Base-by-base conservation (phyloP, 2,113 vertebrate species). In the Sphaerodactylus townsendi region DNA sequence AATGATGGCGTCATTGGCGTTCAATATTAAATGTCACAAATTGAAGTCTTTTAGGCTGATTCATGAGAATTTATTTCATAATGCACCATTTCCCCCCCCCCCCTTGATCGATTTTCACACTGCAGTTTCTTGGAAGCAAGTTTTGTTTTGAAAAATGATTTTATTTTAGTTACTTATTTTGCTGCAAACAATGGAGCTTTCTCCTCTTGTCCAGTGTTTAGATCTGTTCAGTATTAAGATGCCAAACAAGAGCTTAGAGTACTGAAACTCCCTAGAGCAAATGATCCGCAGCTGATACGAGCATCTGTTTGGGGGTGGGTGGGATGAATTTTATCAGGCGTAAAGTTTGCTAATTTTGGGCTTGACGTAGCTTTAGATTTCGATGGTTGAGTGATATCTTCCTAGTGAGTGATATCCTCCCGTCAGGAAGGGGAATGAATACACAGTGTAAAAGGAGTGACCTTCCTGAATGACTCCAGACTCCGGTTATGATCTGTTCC, bases 401-500 rank as follows among this genome's bases (percentile, higher is more conserved):
- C 77, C 56, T n/a, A n/a, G n/a, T 89, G 90, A 89, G 77, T 19
- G 88, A n/a, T 73, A 82, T 35, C 3, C 35, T 41, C 77, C 56
- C 68, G 70, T 81, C 69, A 82, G 92, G 89, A 89, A 39, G 28
- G 84, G 64, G 84, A 62, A 66, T 93, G 84, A 62, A 66, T 93
- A 92, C 88, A 76, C 35, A 21, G 6, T 77, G 53, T 56, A 56
- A 56, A 68, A 92, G 89, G 90, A 77, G n/a, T 85, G 66, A 83
- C 53, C 28, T 44, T 5, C 78, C 50, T 84, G 89, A 76, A 87
- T 64, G 88, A 74, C 37, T 81, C 25, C 15, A 79, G 65, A 70
- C 65, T 65, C 78, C 41, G 66, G 28, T 85, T 93, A 83, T 93
- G 92, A 88, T 93, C 87, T 87, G 86, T 89, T 85, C 82, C 86